Evolutionary conservation across 2,888 invertebrate genomes (phyloP).

Genomic region (Erpobdella octoculata): DNA sequence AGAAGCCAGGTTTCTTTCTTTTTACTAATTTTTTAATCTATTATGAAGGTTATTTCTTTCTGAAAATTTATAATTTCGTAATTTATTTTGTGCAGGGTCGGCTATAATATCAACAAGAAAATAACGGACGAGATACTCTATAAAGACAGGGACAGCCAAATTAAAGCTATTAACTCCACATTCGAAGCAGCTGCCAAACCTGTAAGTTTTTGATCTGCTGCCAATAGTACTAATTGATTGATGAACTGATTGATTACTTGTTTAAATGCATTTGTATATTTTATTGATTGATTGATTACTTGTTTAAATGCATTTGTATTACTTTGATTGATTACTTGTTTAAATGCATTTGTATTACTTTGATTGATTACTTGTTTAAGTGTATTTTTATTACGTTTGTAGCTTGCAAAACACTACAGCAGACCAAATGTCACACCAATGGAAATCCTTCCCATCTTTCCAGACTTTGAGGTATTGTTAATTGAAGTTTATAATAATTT

Average conservation of each 20-base stretch:
- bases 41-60: too few relatives aligned
- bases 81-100: slow-evolving; percentile 61
- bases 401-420: slow-evolving; percentile 84
- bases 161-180: slow-evolving; percentile 91
- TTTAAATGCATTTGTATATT: neutral
- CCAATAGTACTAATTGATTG: too few relatives aligned
- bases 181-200: slow-evolving; percentile 72
- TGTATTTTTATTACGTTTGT: slow-evolving; percentile 27
- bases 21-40: too few relatives aligned
- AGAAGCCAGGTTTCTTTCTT: slow-evolving; percentile 71
- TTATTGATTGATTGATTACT: neutral
- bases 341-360: neutral
- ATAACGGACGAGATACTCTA: slow-evolving; percentile 80
- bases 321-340: neutral
- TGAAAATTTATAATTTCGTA: too few relatives aligned
- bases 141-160: slow-evolving; percentile 92
- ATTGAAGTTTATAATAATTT: neutral
- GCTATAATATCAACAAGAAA: slow-evolving; percentile 91
- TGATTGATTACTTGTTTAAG: neutral
- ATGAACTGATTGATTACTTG: too few relatives aligned
- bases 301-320: neutral
- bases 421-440: slow-evolving; percentile 88
- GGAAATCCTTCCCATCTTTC: slow-evolving; percentile 78
- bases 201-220: slow-evolving; percentile 49
- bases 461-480: slow-evolving; percentile 70